Percentiles rank a stretch among this genome's conserved stretches.
These are phyloP conservation scores for Micromesistius poutassou DNA, from an alignment of 2,797 vertebrate genomes.

Conservation along the genomic window DNA sequence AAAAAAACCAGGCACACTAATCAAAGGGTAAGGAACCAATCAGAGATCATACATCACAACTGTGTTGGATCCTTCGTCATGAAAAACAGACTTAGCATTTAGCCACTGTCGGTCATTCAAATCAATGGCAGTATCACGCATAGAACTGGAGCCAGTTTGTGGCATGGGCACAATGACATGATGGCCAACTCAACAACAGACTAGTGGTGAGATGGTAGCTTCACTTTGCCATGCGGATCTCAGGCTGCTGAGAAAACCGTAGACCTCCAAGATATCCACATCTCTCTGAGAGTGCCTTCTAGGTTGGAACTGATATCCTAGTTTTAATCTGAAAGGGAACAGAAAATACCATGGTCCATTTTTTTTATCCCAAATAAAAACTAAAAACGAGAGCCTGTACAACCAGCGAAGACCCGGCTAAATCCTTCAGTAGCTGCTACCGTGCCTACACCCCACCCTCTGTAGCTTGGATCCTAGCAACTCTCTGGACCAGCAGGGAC, in stretches of 20 bases:
- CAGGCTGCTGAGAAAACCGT: constrained; percentile 49
- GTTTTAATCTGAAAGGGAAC: constrained; percentile 23
- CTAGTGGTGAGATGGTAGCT: background rate
- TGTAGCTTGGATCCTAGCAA: constrained; percentile 44
- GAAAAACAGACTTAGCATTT: constrained; percentile 69
- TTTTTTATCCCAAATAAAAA: constrained; percentile 43
- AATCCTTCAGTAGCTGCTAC: constrained; percentile 35
- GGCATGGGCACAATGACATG: constrained; percentile 29
- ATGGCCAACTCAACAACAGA: constrained; percentile 13
- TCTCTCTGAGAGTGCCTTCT: constrained; percentile 50
- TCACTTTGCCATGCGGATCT: constrained; percentile 38
- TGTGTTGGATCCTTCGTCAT: background rate
- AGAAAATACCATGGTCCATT: constrained; percentile 39
- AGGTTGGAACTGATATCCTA: constrained; percentile 40
- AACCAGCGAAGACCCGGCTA: constrained; percentile 43
- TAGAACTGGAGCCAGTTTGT: constrained; percentile 52
- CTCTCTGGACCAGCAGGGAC: constrained; percentile 48
- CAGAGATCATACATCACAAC: background rate
- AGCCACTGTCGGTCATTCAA: constrained; percentile 65
- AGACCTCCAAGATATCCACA: constrained; percentile 58
- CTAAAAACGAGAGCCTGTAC: constrained; percentile 63
- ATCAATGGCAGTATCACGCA: constrained; percentile 70
- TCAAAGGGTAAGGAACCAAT: constrained; percentile 26
- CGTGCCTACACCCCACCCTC: constrained; percentile 35
- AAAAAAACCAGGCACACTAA: constrained; percentile 43